phyloP scores from a whole-genome alignment of 2,888 invertebrate species.

The Drosophila nr. perissopoda region DNA sequence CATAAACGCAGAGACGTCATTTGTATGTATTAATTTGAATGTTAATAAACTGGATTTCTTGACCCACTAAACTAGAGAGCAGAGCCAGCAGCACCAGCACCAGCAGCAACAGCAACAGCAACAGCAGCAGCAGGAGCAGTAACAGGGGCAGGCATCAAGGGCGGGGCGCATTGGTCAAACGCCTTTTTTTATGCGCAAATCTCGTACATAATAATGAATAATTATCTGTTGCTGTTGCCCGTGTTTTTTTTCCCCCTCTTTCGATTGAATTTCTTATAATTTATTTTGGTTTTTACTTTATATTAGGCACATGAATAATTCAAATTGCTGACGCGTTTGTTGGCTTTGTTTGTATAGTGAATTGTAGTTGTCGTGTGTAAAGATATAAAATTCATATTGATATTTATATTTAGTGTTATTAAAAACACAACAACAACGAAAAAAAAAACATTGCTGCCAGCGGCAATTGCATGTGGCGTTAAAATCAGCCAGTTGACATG shows the following conservation, averaged over 20 bases:
- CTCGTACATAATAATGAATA: conserved; percentile 77
- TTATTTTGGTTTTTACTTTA: conserved; percentile 76
- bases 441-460: conserved; percentile 30
- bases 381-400: conserved; percentile 67
- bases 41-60: conserved; percentile 83
- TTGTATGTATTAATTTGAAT: conserved; percentile 82
- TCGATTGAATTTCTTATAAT: conserved; percentile 69
- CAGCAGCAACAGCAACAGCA: conserved; percentile 1
- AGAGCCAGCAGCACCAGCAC: background rate
- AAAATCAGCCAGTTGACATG: conserved; percentile 65
- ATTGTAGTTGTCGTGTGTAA: conserved; percentile 21
- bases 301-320: conserved; percentile 73
- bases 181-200: conserved; percentile 55
- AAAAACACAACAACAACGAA: background rate
- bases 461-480: conserved; percentile 48
- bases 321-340: conserved; percentile 45
- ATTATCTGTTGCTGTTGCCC: conserved; percentile 53
- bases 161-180: conserved; percentile 46
- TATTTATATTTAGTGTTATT: conserved; percentile 60
- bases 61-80: conserved; percentile 81
- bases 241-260: conserved; percentile 5
- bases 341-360: conserved; percentile 24
- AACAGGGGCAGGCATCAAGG: conserved; percentile 10
- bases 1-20: conserved; percentile 70
- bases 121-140: conserved; percentile 8